A percentile compares a stretch with the other conserved stretches of the same genome.
Conservation (phyloP, 2,113 vertebrate species). For the Calidris pugnax region DNA sequence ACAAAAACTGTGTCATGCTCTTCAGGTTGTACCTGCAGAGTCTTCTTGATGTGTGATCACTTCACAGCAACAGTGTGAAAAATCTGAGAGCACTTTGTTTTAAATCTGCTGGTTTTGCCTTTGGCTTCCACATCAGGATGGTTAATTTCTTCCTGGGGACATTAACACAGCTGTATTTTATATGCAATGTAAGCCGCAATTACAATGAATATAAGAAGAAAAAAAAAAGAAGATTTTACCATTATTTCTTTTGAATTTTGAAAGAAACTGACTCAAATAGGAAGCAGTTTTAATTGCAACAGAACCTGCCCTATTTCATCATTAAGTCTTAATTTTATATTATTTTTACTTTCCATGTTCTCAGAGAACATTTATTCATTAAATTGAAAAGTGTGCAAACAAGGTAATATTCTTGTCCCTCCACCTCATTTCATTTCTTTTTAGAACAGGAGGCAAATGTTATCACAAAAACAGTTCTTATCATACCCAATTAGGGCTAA, state of each 20-base stretch:
- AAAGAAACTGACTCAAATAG: neutral
- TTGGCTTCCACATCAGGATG: neutral
- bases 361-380: neutral
- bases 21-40: neutral
- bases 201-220: neutral
- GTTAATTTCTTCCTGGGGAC: neutral
- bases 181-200: neutral
- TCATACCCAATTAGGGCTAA: neutral
- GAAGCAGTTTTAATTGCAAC: neutral
- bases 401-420: neutral
- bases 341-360: neutral
- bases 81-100: neutral
- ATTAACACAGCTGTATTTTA: neutral
- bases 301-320: neutral
- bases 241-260: neutral
- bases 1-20: neutral
- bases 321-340: neutral
- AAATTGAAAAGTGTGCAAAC: neutral
- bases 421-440: neutral
- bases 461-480: neutral
- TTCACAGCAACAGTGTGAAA: neutral
- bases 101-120: neutral
- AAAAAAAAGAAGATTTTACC: neutral
- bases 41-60: neutral
- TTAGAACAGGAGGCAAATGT: neutral